A percentile compares a stretch with the other conserved stretches of the same genome.
phyloP scores from a whole-genome alignment of 2,888 invertebrate species.

The Suillia variegata region DNA sequence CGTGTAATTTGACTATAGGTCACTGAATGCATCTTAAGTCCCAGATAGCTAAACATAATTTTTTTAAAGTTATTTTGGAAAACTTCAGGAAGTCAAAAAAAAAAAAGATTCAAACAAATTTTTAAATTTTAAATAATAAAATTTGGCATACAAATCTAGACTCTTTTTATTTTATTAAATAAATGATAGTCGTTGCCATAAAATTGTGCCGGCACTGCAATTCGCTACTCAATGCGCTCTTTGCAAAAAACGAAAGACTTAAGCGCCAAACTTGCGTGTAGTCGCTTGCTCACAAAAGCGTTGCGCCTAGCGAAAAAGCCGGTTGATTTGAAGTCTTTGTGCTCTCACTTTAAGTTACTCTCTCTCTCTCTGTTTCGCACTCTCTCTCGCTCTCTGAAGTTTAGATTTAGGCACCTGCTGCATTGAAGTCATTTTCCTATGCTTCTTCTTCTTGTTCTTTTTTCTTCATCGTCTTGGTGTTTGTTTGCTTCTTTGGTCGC shows the following conservation, averaged over 20 bases:
- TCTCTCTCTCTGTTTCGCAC: background rate
- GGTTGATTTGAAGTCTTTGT: background rate
- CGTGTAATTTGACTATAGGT: too few relatives aligned
- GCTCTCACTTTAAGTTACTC: background rate
- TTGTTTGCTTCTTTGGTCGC: background rate
- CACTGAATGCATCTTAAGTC: too few relatives aligned
- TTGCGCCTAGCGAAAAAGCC: background rate
- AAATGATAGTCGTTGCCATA: too few relatives aligned
- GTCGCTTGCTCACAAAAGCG: background rate
- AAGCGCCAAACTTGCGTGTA: slow-evolving; percentile 43
- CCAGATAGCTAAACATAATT: too few relatives aligned
- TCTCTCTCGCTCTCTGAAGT: background rate
- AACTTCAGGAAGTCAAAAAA: too few relatives aligned
- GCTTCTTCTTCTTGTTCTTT: background rate
- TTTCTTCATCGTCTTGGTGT: background rate
- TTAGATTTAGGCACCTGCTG: background rate
- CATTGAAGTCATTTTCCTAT: background rate
- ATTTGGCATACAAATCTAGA: too few relatives aligned
- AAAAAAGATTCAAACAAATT: too few relatives aligned
- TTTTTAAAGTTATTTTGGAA: too few relatives aligned
- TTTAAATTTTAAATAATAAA: too few relatives aligned
- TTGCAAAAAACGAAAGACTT: slow-evolving; percentile 44
- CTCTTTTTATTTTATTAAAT: too few relatives aligned
- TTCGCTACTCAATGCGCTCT: background rate
- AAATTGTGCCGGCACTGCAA: too few relatives aligned